Percentiles rank a stretch among this genome's conserved stretches.
Evolutionary conservation across 2,797 vertebrate species (phyloP).

Genomic region (Tragopan temminckii): DNA sequence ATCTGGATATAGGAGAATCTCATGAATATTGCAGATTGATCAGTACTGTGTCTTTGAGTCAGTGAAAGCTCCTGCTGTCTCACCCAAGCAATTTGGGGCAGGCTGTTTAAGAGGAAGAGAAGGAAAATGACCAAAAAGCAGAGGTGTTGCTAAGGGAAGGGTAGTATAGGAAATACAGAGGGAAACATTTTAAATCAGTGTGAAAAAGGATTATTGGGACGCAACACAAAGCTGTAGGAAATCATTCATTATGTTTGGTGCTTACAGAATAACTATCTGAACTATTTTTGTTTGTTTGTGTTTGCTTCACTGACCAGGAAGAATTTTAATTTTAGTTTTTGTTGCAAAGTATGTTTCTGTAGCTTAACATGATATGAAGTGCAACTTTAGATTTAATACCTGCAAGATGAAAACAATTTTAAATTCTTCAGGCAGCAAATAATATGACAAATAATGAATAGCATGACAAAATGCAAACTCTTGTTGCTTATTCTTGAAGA

Average conservation of each 20-base stretch:
- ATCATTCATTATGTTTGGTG: neutral
- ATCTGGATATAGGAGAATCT: neutral
- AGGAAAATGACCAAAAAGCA: neutral
- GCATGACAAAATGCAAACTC: neutral
- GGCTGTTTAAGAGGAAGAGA: neutral
- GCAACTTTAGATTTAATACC: neutral
- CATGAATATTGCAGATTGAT: neutral
- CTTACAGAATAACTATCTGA: neutral
- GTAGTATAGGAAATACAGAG: neutral
- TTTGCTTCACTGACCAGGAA: neutral
- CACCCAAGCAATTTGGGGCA: neutral
- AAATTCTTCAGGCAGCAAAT: neutral
- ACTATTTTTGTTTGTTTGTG: neutral
- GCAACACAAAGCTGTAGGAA: neutral
- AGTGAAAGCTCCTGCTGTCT: constrained; percentile 17
- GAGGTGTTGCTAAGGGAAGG: neutral
- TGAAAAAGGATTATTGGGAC: neutral
- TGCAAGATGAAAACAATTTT: neutral
- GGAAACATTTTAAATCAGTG: neutral
- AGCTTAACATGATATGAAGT: neutral
- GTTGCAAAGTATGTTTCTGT: neutral
- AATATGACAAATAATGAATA: neutral
- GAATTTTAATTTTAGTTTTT: neutral
- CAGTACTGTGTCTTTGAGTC: neutral
- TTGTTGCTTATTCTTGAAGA: neutral